phyloP scores from a whole-genome alignment of 2,888 invertebrate genomes.

The Drosophila stalkeri region DNA sequence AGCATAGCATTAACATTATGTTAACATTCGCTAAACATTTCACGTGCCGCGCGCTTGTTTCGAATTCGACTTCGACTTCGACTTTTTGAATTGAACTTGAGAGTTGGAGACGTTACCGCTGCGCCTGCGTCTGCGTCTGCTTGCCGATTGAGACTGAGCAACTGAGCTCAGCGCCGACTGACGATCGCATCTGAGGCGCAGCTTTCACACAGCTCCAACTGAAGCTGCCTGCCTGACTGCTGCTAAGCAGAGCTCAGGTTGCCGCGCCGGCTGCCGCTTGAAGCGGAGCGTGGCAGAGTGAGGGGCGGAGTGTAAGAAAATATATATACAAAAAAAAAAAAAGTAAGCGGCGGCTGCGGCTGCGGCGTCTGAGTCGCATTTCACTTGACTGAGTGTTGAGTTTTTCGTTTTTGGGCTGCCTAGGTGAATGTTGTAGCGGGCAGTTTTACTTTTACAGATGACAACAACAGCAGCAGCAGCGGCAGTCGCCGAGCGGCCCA shows the following conservation, averaged over 20 bases:
- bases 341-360: constrained; percentile 75
- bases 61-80: constrained; percentile 17
- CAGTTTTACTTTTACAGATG: constrained; percentile 79
- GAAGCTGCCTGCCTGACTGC: constrained; percentile 45
- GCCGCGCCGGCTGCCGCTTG: constrained; percentile 4
- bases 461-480: constrained; percentile 7
- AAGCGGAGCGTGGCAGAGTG: constrained; percentile 1
- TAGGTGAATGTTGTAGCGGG: constrained; percentile 69
- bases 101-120: constrained; percentile 45
- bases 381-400: constrained; percentile 60
- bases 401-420: constrained; percentile 56
- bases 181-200: constrained; percentile 47
- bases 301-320: constrained; percentile 13
- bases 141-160: constrained; percentile 55
- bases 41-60: constrained; percentile 59
- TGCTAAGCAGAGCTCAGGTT: constrained; percentile 2
- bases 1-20: constrained; percentile 65
- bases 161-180: constrained; percentile 43
- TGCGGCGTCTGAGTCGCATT: constrained; percentile 61
- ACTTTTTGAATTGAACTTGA: constrained; percentile 4
- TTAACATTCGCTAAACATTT: constrained; percentile 71
- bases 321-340: constrained; percentile 35
- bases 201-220: constrained; percentile 72
- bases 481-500: constrained; percentile 8
- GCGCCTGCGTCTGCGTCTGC: constrained; percentile 61